Evolutionary conservation across 2,113 vertebrate genomes (phyloP), one percentile per base, ranked within the genome.

Genomic region (Syngnathoides biaculeatus): DNA sequence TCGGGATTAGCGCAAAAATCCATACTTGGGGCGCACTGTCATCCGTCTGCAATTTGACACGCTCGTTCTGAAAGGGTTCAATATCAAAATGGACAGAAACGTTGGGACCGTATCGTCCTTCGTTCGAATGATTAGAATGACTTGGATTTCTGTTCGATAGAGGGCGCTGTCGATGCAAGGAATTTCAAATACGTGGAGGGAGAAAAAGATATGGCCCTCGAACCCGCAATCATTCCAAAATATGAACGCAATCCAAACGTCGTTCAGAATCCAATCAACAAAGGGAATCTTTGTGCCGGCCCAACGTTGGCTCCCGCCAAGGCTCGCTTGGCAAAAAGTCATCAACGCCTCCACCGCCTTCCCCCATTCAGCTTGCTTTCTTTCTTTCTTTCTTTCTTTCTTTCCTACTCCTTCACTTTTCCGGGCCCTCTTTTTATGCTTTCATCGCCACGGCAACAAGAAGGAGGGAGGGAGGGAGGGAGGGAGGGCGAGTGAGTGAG

Each of bases 381-480:
- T 83, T 70, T 42, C 15, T 1, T 69, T 77, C 61, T 35, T 84
- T 78, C 75, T 83, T 87, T 87, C 72, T 83, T 70, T 42, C 15
- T 1, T 69, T 77, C 63, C 68, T 79, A 86, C 73, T 77, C 79
- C 78, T 52, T 58, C 66, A 45, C 87, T 88, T 68, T 90, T 84
- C 19, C 15, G 1, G 14, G 45, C 63, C 62, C 43, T 11, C 67
- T 68, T 90, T 52, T 89, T 86, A 84, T 78, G 59, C 87, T 83
- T 85, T 80, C 69, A 87, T 79, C 86, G 83, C 89, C 88, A 88
- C 89, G 82, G 89, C 86, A 90, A 92, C 92, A 53, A 81, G 45
- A 83, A 83, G 78, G 14, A 13, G 9, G 38, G 12, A n/a, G 4
- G 14, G 38, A 7, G 39, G 5, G 27, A 78, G 57, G 30, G 30